Percentiles rank a stretch among this genome's conserved stretches.
These are phyloP conservation scores for Mormyrops attenuatus DNA, from an alignment of 2,797 vertebrate species.

Conservation along the genomic window DNA sequence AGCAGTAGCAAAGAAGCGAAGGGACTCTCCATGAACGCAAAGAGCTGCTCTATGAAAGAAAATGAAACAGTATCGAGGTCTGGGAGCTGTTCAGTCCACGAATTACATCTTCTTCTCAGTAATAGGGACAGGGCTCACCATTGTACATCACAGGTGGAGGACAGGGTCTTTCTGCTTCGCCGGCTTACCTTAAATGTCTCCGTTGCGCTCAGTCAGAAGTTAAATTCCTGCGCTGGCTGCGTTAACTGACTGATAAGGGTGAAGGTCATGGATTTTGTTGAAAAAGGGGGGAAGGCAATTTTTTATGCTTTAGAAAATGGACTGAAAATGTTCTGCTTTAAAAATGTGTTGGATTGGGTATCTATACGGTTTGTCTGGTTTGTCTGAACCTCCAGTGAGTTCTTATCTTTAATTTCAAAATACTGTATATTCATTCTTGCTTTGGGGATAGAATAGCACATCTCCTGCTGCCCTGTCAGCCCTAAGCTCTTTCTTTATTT, in stretches of 20 bases:
- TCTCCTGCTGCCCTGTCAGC: neutral
- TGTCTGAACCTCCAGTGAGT: neutral
- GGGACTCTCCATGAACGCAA: neutral
- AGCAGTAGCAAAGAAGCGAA: neutral
- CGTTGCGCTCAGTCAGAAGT: neutral
- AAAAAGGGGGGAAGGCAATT: neutral
- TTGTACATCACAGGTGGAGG: neutral
- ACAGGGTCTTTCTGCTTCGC: neutral
- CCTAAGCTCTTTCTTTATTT: neutral
- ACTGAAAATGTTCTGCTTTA: neutral
- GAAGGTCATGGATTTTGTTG: neutral
- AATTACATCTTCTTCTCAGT: neutral
- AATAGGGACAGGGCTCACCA: neutral
- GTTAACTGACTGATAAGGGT: neutral
- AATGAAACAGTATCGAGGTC: neutral
- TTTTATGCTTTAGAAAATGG: neutral
- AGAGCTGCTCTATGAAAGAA: neutral
- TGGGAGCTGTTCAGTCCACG: neutral
- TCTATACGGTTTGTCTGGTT: neutral
- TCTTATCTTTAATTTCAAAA: constrained; percentile 5
- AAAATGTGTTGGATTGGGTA: neutral
- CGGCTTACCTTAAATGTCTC: neutral
- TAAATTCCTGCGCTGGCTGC: neutral
- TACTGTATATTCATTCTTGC: neutral
- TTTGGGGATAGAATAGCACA: neutral